Evolutionary conservation across 2,888 invertebrate species (phyloP), one percentile per base, ranked within the genome.

Genomic region (Mermis nigrescens): DNA sequence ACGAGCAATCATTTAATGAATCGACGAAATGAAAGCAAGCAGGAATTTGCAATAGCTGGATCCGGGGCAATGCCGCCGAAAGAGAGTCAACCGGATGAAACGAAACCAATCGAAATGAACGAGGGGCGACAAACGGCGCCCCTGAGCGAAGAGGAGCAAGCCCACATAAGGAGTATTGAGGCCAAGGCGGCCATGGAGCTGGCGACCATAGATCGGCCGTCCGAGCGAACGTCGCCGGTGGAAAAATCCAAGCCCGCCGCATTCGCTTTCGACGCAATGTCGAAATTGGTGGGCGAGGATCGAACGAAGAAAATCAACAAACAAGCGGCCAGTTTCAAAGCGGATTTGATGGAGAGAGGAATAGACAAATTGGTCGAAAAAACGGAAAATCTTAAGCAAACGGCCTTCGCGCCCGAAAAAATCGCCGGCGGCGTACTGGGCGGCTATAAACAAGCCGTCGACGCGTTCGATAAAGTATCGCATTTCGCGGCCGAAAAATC

Each of bases 111-210:
- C n/a, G n/a, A n/a, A n/a, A n/a, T n/a, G n/a, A n/a, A n/a, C n/a
- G n/a, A n/a, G n/a, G n/a, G n/a, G n/a, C n/a, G n/a, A n/a, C n/a
- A n/a, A n/a, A n/a, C n/a, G n/a, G n/a, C n/a, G n/a, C n/a, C n/a
- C n/a, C n/a, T 81, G 64, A 79, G 79, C 59, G 78, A 78, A 57
- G 80, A 80, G 64, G 81, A 81, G 68, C 72, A 79, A 56, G 76
- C 77, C 60, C 76, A 79, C 70, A 82, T 81, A 57, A 77, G 78
- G 64, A 76, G 77, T 62, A 81, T 82, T n/a, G 80, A 81, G 77
- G 78, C 78, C 55, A 75, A 80, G 66, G 81, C 81, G 48, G 78
- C 38, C 38, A 38, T 38, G 38, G 38, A n/a, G n/a, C n/a, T n/a
- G n/a, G n/a, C n/a, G n/a, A n/a, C n/a, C n/a, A n/a, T n/a, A n/a